Percentiles rank a stretch among this genome's conserved stretches.
Conservation (phyloP, 2,797 vertebrate species). For the Microctenopoma lineatum region DNA sequence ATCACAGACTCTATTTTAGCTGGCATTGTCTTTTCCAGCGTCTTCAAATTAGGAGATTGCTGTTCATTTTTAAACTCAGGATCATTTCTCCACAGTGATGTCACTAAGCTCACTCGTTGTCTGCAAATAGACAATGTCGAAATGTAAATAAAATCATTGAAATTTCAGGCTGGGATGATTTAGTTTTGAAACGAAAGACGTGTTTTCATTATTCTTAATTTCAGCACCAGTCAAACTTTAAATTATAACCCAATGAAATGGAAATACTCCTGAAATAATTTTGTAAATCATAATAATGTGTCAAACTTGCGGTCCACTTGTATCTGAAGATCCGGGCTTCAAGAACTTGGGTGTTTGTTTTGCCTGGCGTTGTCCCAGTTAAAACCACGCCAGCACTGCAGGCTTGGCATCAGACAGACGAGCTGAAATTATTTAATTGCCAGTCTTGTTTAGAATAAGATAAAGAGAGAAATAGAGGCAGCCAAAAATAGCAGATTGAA, state of each 20-base stretch:
- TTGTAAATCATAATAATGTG: neutral
- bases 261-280: neutral
- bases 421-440: constrained; percentile 58
- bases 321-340: constrained; percentile 23
- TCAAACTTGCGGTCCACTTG: constrained; percentile 22
- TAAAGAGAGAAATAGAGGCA: constrained; percentile 21
- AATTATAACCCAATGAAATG: neutral
- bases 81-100: constrained; percentile 12
- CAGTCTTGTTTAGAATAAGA: constrained; percentile 45
- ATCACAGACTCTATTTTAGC: constrained; percentile 6
- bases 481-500: constrained; percentile 9
- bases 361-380: constrained; percentile 45
- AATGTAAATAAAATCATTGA: neutral
- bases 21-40: constrained; percentile 21
- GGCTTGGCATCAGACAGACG: constrained; percentile 45
- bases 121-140: constrained; percentile 7
- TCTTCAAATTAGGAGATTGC: constrained; percentile 4
- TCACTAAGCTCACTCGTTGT: constrained; percentile 18
- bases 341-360: constrained; percentile 56
- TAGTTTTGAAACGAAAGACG: neutral
- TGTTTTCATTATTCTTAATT: constrained; percentile 21
- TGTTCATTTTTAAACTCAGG: neutral
- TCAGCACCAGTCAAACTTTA: constrained; percentile 16
- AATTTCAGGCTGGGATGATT: neutral
- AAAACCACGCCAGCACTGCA: constrained; percentile 27